Conservation (phyloP, 2,888 invertebrate genomes). For the Drosophila quinaria region DNA sequence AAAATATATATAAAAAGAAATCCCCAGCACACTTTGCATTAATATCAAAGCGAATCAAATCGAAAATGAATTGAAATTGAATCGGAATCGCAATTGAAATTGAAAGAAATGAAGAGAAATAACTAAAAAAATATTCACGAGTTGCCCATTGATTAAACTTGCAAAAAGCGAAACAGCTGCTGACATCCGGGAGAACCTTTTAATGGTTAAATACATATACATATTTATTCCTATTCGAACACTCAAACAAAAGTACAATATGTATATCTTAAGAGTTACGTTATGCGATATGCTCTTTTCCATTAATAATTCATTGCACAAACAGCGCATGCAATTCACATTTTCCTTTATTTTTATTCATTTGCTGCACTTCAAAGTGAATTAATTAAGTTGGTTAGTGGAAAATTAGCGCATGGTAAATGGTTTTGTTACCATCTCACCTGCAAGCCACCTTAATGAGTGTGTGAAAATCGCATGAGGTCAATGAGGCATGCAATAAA, state of each 20-base stretch:
- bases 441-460: constrained; percentile 44
- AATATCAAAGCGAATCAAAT: constrained; percentile 58
- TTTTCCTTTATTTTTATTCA: constrained; percentile 15
- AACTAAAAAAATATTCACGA: constrained; percentile 31
- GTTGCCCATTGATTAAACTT: constrained; percentile 63
- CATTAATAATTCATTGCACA: constrained; percentile 73
- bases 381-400: constrained; percentile 58
- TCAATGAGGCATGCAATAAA: constrained; percentile 62
- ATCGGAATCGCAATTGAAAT: constrained; percentile 39
- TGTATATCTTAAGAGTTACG: constrained; percentile 1
- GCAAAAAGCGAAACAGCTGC: constrained; percentile 58
- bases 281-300: constrained; percentile 15
- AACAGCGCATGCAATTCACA: constrained; percentile 57
- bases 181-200: constrained; percentile 71
- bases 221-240: constrained; percentile 7
- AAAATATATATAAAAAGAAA: constrained; percentile 35
- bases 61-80: constrained; percentile 51
- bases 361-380: constrained; percentile 38
- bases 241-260: not conserved
- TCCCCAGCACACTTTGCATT: constrained; percentile 44
- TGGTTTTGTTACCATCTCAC: constrained; percentile 26
- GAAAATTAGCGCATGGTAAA: constrained; percentile 53
- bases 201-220: constrained; percentile 11
- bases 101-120: constrained; percentile 24
- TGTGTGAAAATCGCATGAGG: constrained; percentile 66